These are phyloP conservation scores for Caenorhabditis remanei DNA, from an alignment of 1,140 invertebrate genomes.

Conservation along the genomic window DNA sequence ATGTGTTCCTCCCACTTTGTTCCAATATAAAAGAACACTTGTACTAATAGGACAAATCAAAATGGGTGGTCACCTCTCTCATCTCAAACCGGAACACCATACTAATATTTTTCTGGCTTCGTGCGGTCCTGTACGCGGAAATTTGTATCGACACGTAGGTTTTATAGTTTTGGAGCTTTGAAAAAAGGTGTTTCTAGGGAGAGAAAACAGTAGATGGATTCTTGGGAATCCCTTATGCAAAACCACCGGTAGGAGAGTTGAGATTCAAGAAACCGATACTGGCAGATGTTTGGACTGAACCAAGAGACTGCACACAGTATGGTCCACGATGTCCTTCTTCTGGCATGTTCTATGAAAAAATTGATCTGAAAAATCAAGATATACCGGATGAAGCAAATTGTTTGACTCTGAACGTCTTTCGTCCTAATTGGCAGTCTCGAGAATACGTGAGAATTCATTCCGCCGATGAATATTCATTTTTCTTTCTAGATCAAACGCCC, in stretches of 20 bases:
- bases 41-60: constrained; percentile 3
- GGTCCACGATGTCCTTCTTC: background rate
- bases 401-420: constrained; percentile 8
- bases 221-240: constrained; percentile 76
- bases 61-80: constrained; percentile 19
- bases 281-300: constrained; percentile 56
- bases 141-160: constrained; percentile 9
- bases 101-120: background rate
- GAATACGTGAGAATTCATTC: background rate
- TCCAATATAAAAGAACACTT: constrained; percentile 12
- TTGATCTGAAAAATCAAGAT: background rate
- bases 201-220: constrained; percentile 68
- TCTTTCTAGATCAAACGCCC: constrained; percentile 75
- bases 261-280: constrained; percentile 69
- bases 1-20: background rate
- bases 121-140: constrained; percentile 3
- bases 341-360: background rate
- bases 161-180: background rate
- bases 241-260: constrained; percentile 73
- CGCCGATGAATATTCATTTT: background rate
- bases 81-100: constrained; percentile 13
- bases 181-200: background rate
- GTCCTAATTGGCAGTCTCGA: background rate
- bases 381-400: background rate
- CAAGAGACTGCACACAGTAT: constrained; percentile 54